Evolutionary conservation across 1,140 invertebrate species (phyloP).

Genomic region (Drosophila jambulina): DNA sequence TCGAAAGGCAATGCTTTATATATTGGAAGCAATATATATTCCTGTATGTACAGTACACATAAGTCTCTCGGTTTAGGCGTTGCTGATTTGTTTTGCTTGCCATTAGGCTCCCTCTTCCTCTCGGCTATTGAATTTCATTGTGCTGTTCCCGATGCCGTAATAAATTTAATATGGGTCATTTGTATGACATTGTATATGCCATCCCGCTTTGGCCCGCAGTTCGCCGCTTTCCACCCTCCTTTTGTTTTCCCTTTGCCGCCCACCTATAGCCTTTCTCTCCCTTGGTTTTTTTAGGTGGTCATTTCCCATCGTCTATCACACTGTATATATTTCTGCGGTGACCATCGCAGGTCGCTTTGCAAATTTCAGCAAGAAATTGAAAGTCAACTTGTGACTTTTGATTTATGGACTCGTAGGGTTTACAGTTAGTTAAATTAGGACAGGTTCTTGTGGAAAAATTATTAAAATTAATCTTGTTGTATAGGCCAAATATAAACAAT

Average conservation of each 20-base stretch:
- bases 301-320: conserved; percentile 70
- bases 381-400: not conserved
- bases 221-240: not conserved
- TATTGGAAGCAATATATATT: conserved; percentile 45
- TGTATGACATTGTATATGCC: conserved; percentile 74
- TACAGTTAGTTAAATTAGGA: not conserved
- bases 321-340: conserved; percentile 54
- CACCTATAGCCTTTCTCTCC: conserved; percentile 20
- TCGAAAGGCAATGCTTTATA: conserved; percentile 26
- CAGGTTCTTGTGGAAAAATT: not conserved
- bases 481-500: too few species aligned
- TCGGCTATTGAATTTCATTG: conserved; percentile 80
- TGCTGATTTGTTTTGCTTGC: conserved; percentile 81
- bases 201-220: conserved; percentile 16
- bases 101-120: conserved; percentile 60
- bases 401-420: not conserved
- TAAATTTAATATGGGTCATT: conserved; percentile 84
- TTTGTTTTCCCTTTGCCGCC: conserved; percentile 15
- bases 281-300: conserved; percentile 47
- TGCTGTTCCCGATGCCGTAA: conserved; percentile 71
- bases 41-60: conserved; percentile 38
- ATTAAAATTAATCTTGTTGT: too few species aligned
- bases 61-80: conserved; percentile 50
- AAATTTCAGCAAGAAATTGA: conserved; percentile 6
- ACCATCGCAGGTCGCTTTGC: conserved; percentile 46